A percentile compares a stretch with the other conserved stretches of the same genome.
These are phyloP conservation scores for Aphrophora alni DNA, from an alignment of 2,888 invertebrate species.

Conservation along the genomic window DNA sequence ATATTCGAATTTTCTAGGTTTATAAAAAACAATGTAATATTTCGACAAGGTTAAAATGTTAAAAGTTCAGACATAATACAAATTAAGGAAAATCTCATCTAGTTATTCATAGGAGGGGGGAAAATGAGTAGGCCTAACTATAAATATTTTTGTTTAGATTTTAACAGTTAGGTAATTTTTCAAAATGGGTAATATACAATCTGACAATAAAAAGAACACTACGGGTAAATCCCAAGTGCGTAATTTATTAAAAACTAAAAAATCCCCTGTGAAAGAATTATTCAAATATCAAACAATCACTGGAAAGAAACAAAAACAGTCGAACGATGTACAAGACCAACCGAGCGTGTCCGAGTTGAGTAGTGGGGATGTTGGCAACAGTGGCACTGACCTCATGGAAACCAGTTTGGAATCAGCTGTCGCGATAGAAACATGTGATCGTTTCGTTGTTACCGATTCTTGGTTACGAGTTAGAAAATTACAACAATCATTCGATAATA, in stretches of 20 bases:
- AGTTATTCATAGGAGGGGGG: no score
- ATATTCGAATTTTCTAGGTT: no score
- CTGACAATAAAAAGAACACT: background rate
- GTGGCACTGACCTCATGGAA: background rate
- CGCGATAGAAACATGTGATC: background rate
- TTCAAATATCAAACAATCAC: slow-evolving; percentile 29
- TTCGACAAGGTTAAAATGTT: no score
- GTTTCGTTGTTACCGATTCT: slow-evolving; percentile 57
- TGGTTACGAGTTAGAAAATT: slow-evolving; percentile 57
- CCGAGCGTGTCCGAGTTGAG: slow-evolving; percentile 36
- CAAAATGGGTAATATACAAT: background rate
- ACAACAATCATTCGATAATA: slow-evolving; percentile 51
- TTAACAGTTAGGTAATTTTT: background rate
- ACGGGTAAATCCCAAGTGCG: background rate
- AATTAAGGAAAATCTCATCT: no score
- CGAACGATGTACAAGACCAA: slow-evolving; percentile 38
- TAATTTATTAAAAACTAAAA: slow-evolving; percentile 44
- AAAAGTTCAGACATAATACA: no score
- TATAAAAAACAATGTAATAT: no score
- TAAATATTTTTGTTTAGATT: no score
- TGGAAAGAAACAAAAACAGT: slow-evolving; percentile 27
- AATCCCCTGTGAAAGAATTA: slow-evolving; percentile 46
- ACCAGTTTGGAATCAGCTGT: background rate
- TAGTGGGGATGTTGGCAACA: slow-evolving; percentile 29
- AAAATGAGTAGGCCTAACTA: no score